Evolutionary conservation across 2,888 invertebrate species (phyloP).

Genomic region (Tipula lateralis): DNA sequence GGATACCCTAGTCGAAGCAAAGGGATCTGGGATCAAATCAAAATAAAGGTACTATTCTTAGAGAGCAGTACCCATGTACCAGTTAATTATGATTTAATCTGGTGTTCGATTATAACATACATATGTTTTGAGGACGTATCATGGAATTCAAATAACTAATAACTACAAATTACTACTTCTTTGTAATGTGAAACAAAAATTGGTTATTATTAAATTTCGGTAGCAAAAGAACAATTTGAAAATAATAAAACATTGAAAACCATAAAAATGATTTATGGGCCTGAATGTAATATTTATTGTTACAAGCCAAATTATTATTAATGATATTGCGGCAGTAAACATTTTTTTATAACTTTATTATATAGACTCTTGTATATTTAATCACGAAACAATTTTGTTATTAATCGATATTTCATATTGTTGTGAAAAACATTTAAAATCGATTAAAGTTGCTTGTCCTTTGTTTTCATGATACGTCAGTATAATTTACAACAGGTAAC

Average conservation of each 20-base stretch:
- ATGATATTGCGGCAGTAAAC: neutral
- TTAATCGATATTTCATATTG: neutral
- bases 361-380: neutral
- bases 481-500: too few species aligned
- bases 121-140: too few species aligned
- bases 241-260: neutral
- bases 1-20: too few species aligned
- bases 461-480: neutral
- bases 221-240: neutral
- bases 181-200: too few species aligned
- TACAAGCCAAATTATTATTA: slow-evolving; percentile 19
- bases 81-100: too few species aligned
- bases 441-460: neutral
- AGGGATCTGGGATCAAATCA: too few species aligned
- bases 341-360: neutral
- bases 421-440: neutral
- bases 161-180: too few species aligned
- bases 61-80: too few species aligned
- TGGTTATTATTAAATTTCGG: neutral
- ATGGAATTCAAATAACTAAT: too few species aligned
- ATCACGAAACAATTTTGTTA: neutral
- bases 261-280: neutral
- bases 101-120: too few species aligned
- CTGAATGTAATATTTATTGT: neutral
- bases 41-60: too few species aligned